Evolutionary conservation across 2,888 invertebrate genomes (phyloP).

Genomic region (Tenthredo amoena): DNA sequence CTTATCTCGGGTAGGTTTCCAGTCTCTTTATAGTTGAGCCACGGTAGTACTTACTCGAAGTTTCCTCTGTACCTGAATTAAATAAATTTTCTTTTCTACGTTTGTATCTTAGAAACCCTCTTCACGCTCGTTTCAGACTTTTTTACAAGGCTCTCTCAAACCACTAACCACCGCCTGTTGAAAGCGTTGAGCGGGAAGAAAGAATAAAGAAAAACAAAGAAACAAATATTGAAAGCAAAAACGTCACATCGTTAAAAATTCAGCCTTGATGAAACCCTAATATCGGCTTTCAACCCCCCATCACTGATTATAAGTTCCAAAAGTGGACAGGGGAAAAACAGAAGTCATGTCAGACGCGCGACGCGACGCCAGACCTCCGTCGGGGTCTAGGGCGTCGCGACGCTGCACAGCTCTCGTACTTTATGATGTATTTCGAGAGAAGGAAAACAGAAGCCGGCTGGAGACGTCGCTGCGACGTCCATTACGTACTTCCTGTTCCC

Average conservation of each 20-base stretch:
- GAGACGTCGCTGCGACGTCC: slow-evolving; percentile 63
- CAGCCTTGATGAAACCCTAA: background rate
- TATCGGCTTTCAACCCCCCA: background rate
- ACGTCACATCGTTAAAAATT: slow-evolving; percentile 13
- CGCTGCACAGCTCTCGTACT: slow-evolving; percentile 46
- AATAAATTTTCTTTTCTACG: background rate
- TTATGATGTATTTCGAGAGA: slow-evolving; percentile 54
- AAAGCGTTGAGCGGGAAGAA: background rate
- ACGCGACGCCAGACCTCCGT: slow-evolving; percentile 15
- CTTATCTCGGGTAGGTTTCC: slow-evolving; percentile 29
- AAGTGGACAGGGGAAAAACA: slow-evolving; percentile 33
- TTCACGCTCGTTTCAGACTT: background rate
- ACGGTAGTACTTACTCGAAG: slow-evolving; percentile 22
- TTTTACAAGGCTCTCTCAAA: slow-evolving; percentile 5
- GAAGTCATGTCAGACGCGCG: slow-evolving; percentile 26
- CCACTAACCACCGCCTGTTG: background rate
- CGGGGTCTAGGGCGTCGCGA: slow-evolving; percentile 34
- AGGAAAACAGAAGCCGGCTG: slow-evolving; percentile 52
- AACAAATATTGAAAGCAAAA: background rate
- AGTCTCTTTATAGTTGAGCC: slow-evolving; percentile 35
- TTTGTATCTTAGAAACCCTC: background rate
- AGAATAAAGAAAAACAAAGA: background rate
- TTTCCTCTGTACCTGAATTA: slow-evolving; percentile 37
- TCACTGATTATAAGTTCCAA: slow-evolving; percentile 32
- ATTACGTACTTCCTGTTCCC: slow-evolving; percentile 66